Evolutionary conservation across 2,888 invertebrate genomes (phyloP), one percentile per base, ranked within the genome.

Genomic region (Oxycera nigricornis): DNA sequence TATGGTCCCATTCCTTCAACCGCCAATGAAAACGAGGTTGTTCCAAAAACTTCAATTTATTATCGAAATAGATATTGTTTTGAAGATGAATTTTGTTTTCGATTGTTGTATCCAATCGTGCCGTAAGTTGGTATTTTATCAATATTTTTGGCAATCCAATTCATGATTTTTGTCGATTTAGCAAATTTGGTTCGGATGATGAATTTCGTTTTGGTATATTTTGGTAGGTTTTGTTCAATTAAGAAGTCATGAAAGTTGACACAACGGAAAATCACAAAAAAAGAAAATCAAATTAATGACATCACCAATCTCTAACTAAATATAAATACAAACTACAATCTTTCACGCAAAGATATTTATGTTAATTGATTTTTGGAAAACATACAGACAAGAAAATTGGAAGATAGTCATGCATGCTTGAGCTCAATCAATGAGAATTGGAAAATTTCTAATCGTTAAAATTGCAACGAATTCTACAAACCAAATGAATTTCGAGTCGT

Each of bases 1-100:
- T 85, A 86, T 79, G 85, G 85, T 81, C 85, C 85, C 85, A 85
- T 85, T 82, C 86, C 85, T 84, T 85, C 86, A 85, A 85, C 84
- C 83, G 84, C 83, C 81, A 85, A 84, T 80, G 85, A 85, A 80
- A 85, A 85, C 83, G 85, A 85, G 81, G 85, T 85, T 80, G 83
- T 84, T 81, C 85, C 85, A 84, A 85, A 85, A 79, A 85, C 85
- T 85, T 84, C 80, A 81, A 55, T 73, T 76, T 72, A 67, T 75
- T 62, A 39, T 20, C 22, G 17, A 28, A n/a, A 50, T 46, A n/a
- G n/a, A 20, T 30, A 17, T 62, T 65, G 20, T 65, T 39, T 39
- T 2, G 7, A 62, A 31, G 14, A 41, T 41, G 3, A 22, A 41
- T 65, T 41, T 62, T 59, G 59, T 22, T 62, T 62, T 41, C 20